Conservation (phyloP, 1,140 invertebrate genomes). For the Drosophila paulistorum region DNA sequence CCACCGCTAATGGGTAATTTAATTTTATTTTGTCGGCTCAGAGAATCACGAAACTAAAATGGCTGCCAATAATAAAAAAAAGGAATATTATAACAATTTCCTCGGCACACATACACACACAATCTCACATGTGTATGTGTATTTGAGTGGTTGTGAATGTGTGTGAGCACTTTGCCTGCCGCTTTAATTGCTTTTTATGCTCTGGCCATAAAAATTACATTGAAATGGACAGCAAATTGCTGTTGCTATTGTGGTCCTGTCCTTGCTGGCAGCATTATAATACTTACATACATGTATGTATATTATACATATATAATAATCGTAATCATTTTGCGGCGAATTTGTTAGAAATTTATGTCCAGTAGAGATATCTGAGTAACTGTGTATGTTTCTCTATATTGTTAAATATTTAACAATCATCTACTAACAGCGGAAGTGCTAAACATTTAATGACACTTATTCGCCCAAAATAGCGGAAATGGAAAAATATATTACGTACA, state of each 20-base stretch:
- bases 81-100: slow-evolving; percentile 61
- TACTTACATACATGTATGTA: slow-evolving; percentile 11
- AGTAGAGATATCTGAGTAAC: background rate
- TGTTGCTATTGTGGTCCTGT: slow-evolving; percentile 27
- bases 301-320: slow-evolving; percentile 48
- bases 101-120: slow-evolving; percentile 2
- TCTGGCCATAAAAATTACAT: slow-evolving; percentile 43
- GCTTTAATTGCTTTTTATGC: slow-evolving; percentile 75
- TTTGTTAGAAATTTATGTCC: slow-evolving; percentile 63
- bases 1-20: slow-evolving; percentile 74
- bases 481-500: slow-evolving; percentile 22
- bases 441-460: slow-evolving; percentile 44
- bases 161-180: slow-evolving; percentile 50
- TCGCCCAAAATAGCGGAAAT: slow-evolving; percentile 31
- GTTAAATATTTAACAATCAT: slow-evolving; percentile 35
- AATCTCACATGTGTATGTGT: slow-evolving; percentile 19
- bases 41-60: slow-evolving; percentile 52
- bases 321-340: slow-evolving; percentile 74
- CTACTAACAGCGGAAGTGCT: slow-evolving; percentile 33
- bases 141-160: slow-evolving; percentile 27
- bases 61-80: slow-evolving; percentile 31
- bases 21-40: slow-evolving; percentile 69
- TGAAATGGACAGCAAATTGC: slow-evolving; percentile 24
- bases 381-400: slow-evolving; percentile 26
- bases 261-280: slow-evolving; percentile 47